Evolutionary conservation across 2,797 vertebrate genomes (phyloP).

Genomic region (Taeniopygia guttata): DNA sequence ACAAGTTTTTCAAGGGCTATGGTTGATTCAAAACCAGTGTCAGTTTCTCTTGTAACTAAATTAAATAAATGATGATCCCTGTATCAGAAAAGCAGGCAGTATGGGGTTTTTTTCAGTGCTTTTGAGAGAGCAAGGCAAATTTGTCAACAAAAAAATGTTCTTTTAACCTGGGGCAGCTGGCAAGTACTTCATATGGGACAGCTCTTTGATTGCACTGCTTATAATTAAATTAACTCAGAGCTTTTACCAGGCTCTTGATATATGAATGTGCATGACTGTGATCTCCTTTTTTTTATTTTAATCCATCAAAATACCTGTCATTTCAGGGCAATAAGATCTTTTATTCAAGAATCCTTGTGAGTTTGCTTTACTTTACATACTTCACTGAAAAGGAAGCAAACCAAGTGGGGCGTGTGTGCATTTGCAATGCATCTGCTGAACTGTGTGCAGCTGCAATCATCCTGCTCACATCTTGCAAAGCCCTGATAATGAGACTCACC

Average conservation of each 20-base stretch:
- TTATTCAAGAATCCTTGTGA: neutral
- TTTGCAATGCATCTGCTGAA: neutral
- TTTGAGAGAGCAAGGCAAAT: neutral
- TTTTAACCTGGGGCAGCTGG: neutral
- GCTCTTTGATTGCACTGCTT: neutral
- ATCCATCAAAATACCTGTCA: neutral
- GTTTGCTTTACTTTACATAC: neutral
- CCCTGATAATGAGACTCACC: neutral
- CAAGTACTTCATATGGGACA: neutral
- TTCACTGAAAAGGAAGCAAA: neutral
- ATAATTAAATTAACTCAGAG: neutral
- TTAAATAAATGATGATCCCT: neutral
- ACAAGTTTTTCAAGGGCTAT: neutral
- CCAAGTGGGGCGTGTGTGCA: accelerated
- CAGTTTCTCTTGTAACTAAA: neutral
- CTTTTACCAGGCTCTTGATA: neutral
- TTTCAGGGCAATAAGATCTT: neutral
- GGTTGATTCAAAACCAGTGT: neutral
- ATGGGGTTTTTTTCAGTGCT: neutral
- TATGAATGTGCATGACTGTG: neutral
- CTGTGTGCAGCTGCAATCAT: neutral
- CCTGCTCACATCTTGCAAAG: neutral
- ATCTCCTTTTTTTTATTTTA: neutral
- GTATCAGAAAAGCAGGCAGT: neutral
- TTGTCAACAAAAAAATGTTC: neutral